Conservation (phyloP, 2,113 vertebrate genomes). For the Raja brachyura region DNA sequence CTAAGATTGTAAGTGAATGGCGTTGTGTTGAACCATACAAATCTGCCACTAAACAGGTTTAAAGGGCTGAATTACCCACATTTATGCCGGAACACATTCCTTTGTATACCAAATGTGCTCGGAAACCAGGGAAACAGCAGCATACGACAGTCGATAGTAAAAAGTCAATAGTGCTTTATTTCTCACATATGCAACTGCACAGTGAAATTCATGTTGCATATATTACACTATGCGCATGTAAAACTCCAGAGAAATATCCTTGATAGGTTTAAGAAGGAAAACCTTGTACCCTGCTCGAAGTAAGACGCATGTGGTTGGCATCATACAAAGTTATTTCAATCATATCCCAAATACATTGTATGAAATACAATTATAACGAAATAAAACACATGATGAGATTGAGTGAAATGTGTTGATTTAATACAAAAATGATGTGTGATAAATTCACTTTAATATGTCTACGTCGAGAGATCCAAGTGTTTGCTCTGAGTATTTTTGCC, state of each 20-base stretch:
- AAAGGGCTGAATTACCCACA: not conserved
- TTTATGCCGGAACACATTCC: not conserved
- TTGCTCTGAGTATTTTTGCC: conserved; percentile 7
- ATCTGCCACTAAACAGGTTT: not conserved
- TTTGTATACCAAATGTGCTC: not conserved
- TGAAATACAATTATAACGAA: not conserved
- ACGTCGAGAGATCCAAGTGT: not conserved
- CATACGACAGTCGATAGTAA: too few relatives aligned
- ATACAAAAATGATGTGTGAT: not conserved
- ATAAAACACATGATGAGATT: too few relatives aligned
- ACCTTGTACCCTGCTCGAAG: not conserved
- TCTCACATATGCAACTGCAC: too few relatives aligned
- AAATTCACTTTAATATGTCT: not conserved
- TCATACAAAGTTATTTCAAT: not conserved
- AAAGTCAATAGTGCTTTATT: too few relatives aligned
- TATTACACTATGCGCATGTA: not conserved
- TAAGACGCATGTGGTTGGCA: not conserved
- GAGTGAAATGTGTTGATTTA: too few relatives aligned
- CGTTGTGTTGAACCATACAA: not conserved
- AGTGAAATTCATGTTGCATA: too few relatives aligned
- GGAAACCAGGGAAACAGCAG: too few relatives aligned
- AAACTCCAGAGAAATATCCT: not conserved
- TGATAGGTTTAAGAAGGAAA: not conserved
- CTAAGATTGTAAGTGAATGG: not conserved
- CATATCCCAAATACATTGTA: not conserved